Conservation (phyloP, 2,888 invertebrate species). For the Chrysotoxum bicinctum region DNA sequence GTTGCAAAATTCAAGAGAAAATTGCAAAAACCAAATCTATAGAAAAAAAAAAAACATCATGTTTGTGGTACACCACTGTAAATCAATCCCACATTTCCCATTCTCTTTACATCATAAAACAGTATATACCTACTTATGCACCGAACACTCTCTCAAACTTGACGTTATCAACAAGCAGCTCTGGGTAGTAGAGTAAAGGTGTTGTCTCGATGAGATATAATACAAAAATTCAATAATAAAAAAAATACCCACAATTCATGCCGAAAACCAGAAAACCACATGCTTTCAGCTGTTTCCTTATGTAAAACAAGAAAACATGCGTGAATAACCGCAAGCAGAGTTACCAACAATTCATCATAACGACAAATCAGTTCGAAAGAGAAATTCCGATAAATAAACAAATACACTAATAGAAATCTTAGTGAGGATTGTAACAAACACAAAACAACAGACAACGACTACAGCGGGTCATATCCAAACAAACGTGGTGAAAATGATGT, state of each 20-base stretch:
- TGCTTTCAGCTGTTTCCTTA: conserved; percentile 65
- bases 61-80: conserved; percentile 28
- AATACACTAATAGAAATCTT: background rate
- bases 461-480: too few species aligned
- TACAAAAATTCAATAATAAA: background rate
- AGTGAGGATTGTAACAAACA: background rate
- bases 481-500: conserved; percentile 30
- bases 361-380: conserved; percentile 21
- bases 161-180: background rate
- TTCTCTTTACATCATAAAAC: background rate
- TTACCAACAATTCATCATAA: conserved; percentile 23
- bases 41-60: background rate
- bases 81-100: conserved; percentile 10
- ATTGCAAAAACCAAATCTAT: background rate
- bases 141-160: background rate
- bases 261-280: conserved; percentile 35
- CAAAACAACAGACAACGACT: background rate
- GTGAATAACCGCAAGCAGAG: conserved; percentile 35
- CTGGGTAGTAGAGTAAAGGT: too few species aligned
- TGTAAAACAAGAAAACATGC: conserved; percentile 63
- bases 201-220: background rate
- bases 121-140: background rate
- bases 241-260: background rate
- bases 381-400: conserved; percentile 42
- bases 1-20: background rate